Evolutionary conservation across 2,113 vertebrate genomes (phyloP).

Genomic region (Holacanthus passer): DNA sequence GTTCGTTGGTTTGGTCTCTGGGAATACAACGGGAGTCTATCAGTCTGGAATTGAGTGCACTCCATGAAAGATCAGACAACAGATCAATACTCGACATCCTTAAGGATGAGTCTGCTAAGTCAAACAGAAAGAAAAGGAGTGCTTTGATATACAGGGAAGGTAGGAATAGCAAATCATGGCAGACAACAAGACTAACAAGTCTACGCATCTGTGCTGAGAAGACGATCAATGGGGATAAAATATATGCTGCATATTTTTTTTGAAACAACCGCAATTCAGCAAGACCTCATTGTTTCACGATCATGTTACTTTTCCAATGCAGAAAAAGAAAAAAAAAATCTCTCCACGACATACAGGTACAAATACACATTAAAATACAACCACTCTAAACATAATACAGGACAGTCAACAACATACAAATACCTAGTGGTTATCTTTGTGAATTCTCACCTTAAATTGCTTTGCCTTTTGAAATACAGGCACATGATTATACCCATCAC

Average conservation of each 20-base stretch:
- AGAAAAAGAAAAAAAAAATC: not conserved
- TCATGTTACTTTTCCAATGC: not conserved
- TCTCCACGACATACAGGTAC: not conserved
- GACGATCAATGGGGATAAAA: constrained; percentile 49
- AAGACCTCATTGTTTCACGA: not conserved
- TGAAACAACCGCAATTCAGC: constrained; percentile 22
- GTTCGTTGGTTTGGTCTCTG: constrained; percentile 53
- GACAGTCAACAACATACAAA: not conserved
- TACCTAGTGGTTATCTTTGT: not conserved
- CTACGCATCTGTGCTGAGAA: constrained; percentile 35
- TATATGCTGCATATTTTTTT: constrained; percentile 42
- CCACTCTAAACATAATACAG: not conserved
- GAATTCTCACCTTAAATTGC: not conserved
- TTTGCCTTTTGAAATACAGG: not conserved
- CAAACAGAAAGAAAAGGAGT: constrained; percentile 72
- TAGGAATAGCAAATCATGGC: constrained; percentile 57
- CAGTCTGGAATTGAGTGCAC: constrained; percentile 72
- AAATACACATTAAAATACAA: not conserved
- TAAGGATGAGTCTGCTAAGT: constrained; percentile 80
- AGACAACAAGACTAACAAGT: constrained; percentile 61
- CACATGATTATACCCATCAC: not conserved
- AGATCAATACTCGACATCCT: constrained; percentile 81
- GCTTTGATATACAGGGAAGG: constrained; percentile 67
- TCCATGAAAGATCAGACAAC: constrained; percentile 82
- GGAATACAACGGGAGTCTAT: constrained; percentile 76